A percentile compares a stretch with the other conserved stretches of the same genome.
Evolutionary conservation across 1,140 invertebrate species (phyloP).

Genomic region (Oncopodura yosiiana): DNA sequence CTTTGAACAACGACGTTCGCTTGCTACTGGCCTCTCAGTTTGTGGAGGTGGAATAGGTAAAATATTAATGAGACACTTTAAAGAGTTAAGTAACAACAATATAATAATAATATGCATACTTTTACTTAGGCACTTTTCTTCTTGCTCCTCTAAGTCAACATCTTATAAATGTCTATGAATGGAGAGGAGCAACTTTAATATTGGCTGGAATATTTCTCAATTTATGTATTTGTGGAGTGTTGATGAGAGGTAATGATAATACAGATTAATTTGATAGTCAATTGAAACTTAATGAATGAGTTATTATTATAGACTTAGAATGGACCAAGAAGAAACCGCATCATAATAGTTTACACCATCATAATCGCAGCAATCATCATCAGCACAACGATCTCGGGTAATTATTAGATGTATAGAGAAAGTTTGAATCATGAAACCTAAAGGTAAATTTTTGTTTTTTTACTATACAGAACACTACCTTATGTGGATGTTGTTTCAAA

Average conservation of each 20-base stretch:
- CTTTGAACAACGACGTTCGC: slow-evolving; percentile 80
- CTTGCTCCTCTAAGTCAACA: slow-evolving; percentile 76
- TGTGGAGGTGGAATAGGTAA: slow-evolving; percentile 81
- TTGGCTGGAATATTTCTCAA: slow-evolving; percentile 75
- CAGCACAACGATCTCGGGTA: background rate
- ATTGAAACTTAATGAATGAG: too few species aligned
- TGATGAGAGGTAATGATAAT: too few species aligned
- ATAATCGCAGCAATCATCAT: too few species aligned
- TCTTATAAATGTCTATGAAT: slow-evolving; percentile 58
- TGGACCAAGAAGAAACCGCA: slow-evolving; percentile 36
- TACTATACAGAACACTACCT: too few species aligned
- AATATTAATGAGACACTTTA: too few species aligned
- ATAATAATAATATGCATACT: too few species aligned
- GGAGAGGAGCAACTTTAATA: slow-evolving; percentile 75
- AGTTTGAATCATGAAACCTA: too few species aligned
- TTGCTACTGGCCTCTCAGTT: slow-evolving; percentile 86
- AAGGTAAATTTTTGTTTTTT: too few species aligned
- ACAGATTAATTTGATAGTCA: too few species aligned
- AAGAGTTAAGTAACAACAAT: too few species aligned
- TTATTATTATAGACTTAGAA: too few species aligned
- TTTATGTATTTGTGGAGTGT: slow-evolving; percentile 71
- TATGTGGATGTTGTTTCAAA: slow-evolving; percentile 7
- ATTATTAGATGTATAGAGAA: background rate
- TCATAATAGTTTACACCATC: background rate
- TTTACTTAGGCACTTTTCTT: too few species aligned